Percentiles rank a stretch among this genome's conserved stretches.
Conservation (phyloP, 2,888 invertebrate genomes). For the Vandiemenella viatica region DNA sequence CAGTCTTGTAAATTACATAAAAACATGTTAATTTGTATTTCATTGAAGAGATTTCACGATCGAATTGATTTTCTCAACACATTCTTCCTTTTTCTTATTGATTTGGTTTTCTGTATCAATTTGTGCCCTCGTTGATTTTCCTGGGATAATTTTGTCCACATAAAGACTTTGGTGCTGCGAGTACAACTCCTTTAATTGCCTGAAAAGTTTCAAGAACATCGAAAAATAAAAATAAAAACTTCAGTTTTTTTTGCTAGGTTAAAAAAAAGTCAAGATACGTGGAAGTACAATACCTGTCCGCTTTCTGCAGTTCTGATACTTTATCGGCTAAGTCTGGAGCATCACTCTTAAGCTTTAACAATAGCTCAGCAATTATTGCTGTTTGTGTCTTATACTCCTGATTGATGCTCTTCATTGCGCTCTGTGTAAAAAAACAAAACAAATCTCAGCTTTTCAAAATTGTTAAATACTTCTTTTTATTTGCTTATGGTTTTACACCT, state of each 20-base stretch:
- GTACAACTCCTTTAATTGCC: conserved; percentile 29
- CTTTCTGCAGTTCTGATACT: conserved; percentile 41
- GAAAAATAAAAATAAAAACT: too few species aligned
- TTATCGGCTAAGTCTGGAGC: conserved; percentile 43
- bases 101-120: conserved; percentile 39
- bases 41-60: conserved; percentile 32
- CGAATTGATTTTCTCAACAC: conserved; percentile 34
- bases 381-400: conserved; percentile 42
- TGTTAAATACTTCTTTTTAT: too few species aligned
- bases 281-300: conserved; percentile 30
- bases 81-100: conserved; percentile 40
- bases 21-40: too few species aligned
- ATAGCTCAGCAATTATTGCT: conserved; percentile 34
- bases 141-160: conserved; percentile 44
- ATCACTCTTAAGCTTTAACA: conserved; percentile 38
- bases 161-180: conserved; percentile 34
- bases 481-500: too few species aligned
- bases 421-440: conserved; percentile 19
- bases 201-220: too few species aligned
- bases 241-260: not conserved
- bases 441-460: not conserved
- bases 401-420: conserved; percentile 39
- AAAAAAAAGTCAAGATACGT: not conserved
- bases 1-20: too few species aligned
- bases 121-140: conserved; percentile 42